Evolutionary conservation across 1,140 invertebrate genomes (phyloP).

Genomic region (Leptinotarsa undecemlineata): DNA sequence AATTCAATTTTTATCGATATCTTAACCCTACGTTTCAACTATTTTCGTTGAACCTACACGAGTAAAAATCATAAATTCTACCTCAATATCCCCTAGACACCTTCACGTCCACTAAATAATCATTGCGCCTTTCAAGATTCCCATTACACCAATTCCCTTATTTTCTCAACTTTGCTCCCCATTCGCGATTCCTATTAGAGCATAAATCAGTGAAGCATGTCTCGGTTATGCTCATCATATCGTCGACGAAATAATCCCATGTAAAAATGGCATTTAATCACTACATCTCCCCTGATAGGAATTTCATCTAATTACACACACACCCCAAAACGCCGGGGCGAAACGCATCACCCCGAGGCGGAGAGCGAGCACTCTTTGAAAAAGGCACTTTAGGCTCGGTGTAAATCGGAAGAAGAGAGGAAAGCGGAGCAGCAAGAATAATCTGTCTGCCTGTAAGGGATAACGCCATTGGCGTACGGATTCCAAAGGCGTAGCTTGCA

Average conservation of each 20-base stretch:
- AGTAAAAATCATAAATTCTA: too few relatives aligned
- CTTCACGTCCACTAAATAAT: too few relatives aligned
- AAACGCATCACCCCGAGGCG: slow-evolving; percentile 10
- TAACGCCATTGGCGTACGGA: neutral
- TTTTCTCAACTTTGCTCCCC: neutral
- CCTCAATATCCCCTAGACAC: too few relatives aligned
- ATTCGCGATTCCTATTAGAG: slow-evolving; percentile 7
- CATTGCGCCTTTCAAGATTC: too few relatives aligned
- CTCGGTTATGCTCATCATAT: slow-evolving; percentile 19
- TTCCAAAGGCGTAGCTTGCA: too few relatives aligned
- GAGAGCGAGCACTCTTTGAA: slow-evolving; percentile 10
- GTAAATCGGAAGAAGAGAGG: slow-evolving; percentile 2
- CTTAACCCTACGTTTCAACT: too few relatives aligned
- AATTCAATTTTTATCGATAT: too few relatives aligned
- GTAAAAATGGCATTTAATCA: slow-evolving; percentile 36
- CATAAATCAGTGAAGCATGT: slow-evolving; percentile 23
- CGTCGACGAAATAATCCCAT: slow-evolving; percentile 28
- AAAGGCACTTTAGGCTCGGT: slow-evolving; percentile 14
- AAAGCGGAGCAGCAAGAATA: slow-evolving; percentile 1
- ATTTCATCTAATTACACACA: slow-evolving; percentile 46
- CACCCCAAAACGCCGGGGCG: slow-evolving; percentile 36
- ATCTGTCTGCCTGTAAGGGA: slow-evolving; percentile 4
- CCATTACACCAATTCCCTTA: neutral
- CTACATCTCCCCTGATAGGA: slow-evolving; percentile 41
- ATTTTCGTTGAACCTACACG: too few relatives aligned